Evolutionary conservation across 1,140 invertebrate species (phyloP), one percentile per base, ranked within the genome.

Genomic region (Drosophila bipectinata): DNA sequence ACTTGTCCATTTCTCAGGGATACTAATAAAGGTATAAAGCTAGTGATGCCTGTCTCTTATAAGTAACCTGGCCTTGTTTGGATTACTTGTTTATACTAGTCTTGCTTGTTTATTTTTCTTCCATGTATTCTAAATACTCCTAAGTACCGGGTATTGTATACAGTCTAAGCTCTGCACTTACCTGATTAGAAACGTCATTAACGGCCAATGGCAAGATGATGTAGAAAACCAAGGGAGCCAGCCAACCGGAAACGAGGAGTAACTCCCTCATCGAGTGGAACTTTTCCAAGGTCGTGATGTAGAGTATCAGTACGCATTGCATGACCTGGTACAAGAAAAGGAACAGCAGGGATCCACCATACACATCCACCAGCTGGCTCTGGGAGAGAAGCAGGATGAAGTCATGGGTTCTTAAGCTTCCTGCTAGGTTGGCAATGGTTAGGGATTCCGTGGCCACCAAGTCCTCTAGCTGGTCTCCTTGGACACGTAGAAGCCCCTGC

Each of bases 171-270:
- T n/a, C 21, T 10, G 24, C 9, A 72, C 80, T 82, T 45, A 84
- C 79, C 79, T 84, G 69, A n/a, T 64, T 66, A 24, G 26, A 41
- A 12, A 81, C 32, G 34, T 79, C 57, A 51, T 84, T 82, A 2
- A 56, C 45, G 0, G 10, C 51, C 7, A 81, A 14, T 3, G 80
- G 79, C 9, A 83, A 26, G 44, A 34, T 32, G 48, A 75, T 45
- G 18, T 83, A 82, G 15, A 84, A 45, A 21, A 59, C n/a, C 12
- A 71, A 44, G 0, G 83, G 81, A 0, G n/a, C 5, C 1, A 88
- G 32, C 81, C 83, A 85, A 9, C 6, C 9, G 0, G 64, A 0
- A 0, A 73, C 58, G 1, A 9, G 0, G 0, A 45, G 0, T 0
- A 68, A 3, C 15, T 81, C 56, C 9, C 1, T 10, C 5, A 2